These are phyloP conservation scores for Cheilosia variabilis DNA, from an alignment of 2,888 invertebrate genomes.

Conservation along the genomic window DNA sequence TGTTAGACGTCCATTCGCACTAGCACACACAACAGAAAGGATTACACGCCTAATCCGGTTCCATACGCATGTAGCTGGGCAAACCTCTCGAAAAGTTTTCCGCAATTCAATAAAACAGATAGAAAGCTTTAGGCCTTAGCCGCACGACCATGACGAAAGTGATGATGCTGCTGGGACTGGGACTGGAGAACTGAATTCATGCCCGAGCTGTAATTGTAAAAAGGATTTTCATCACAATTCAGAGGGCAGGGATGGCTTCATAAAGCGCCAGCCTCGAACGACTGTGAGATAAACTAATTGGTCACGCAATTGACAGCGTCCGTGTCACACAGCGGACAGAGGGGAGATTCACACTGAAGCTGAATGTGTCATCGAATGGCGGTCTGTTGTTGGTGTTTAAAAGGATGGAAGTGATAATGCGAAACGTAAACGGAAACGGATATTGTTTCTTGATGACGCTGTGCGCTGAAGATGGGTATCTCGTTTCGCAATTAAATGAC, in stretches of 20 bases:
- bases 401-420: constrained; percentile 10
- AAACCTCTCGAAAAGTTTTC: constrained; percentile 23
- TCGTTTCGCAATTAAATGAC: neutral
- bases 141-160: constrained; percentile 19
- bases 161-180: constrained; percentile 33
- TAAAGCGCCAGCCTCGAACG: constrained; percentile 45
- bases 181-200: constrained; percentile 44
- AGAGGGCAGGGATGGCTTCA: constrained; percentile 48
- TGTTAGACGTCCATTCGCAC: constrained; percentile 47
- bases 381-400: neutral
- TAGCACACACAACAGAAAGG: constrained; percentile 49
- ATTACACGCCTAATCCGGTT: constrained; percentile 61
- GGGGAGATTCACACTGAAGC: neutral
- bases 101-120: constrained; percentile 29
- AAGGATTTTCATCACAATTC: constrained; percentile 56
- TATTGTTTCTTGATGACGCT: constrained; percentile 8
- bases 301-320: constrained; percentile 59
- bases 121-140: neutral
- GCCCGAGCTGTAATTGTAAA: constrained; percentile 44
- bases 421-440: constrained; percentile 15
- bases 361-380: constrained; percentile 58
- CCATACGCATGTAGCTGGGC: neutral
- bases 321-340: constrained; percentile 2
- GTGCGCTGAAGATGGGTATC: constrained; percentile 1
- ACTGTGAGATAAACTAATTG: constrained; percentile 64